phyloP scores from a whole-genome alignment of 2,113 vertebrate genomes.

The Dascyllus trimaculatus region DNA sequence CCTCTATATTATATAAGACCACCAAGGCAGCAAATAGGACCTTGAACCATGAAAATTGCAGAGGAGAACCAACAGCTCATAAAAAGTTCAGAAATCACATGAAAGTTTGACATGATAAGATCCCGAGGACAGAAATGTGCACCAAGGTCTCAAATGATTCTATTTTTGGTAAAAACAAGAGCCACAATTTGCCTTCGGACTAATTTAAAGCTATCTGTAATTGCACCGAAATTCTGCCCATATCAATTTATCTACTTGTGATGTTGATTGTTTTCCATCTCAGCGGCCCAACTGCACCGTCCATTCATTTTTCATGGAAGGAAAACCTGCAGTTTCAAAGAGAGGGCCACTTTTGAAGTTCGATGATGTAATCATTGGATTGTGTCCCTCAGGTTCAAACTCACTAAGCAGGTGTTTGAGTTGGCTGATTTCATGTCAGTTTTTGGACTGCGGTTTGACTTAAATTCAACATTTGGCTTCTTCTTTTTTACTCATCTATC shows the following conservation, averaged over 20 bases:
- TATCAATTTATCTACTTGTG: background rate
- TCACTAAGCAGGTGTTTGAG: conserved; percentile 61
- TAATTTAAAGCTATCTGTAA: background rate
- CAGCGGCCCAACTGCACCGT: background rate
- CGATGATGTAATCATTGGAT: conserved; percentile 56
- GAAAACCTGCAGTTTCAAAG: conserved; percentile 17
- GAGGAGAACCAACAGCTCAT: background rate
- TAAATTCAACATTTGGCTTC: conserved; percentile 57
- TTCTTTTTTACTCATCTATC: conserved; percentile 23
- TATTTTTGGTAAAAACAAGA: background rate
- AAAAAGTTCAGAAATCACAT: conserved; percentile 6
- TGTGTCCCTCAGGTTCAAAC: conserved; percentile 51
- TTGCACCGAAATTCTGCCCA: background rate
- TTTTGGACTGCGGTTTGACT: conserved; percentile 59
- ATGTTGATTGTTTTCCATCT: background rate
- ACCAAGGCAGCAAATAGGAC: conserved; percentile 26
- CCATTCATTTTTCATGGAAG: conserved; percentile 28
- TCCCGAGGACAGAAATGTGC: no score
- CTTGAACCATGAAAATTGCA: conserved; percentile 1
- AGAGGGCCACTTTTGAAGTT: conserved; percentile 12
- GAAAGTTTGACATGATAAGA: background rate
- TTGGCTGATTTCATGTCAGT: conserved; percentile 60
- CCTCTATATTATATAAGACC: conserved; percentile 34
- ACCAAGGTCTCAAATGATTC: no score
- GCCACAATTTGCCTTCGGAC: background rate